Base-by-base conservation (phyloP, 2,113 vertebrate genomes). In the Deroptyus accipitrinus region DNA sequence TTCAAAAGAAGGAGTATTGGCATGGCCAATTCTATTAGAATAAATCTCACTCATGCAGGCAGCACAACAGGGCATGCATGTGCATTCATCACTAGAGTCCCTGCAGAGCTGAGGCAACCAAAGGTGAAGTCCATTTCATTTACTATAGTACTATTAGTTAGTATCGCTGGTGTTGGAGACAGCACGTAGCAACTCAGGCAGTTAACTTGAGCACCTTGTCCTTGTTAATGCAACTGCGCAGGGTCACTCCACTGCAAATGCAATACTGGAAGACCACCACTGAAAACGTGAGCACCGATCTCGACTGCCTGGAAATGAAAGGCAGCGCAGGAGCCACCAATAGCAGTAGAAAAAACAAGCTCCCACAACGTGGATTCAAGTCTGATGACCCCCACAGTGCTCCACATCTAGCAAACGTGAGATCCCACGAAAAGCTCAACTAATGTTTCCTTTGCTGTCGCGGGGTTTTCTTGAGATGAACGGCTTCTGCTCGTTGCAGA, bases 281-380 rank as follows among this genome's bases (percentile, higher is more conserved):
- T n/a, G 62, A 7, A n/a, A 68, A 33, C 0, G 3, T 4, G 3
- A 52, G 48, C 48, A 30, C 11, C 9, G 10, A 52, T 8, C 4
- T 20, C 3, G 0, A 3, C 37, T 23, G 33, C 9, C 28, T 13
- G n/a, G 44, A 42, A 77, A 42, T 30, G 17, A 51, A n/a, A 22
- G 11, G 82, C 39, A 41, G n/a, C 1, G 4, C 3, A 52, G 28
- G 9, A 78, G 51, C n/a, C 23, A 41, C 30, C 42, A n/a, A 28
- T 3, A 23, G 44, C 17, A 28, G 27, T 8, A 74, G 57, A 57
- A 5, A 64, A 33, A 57, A 55, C 22, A 52, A 73, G 15, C 16
- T 35, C 33, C 49, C 19, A 31, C 1, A 17, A 9, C 1, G 8
- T 0, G 25, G 7, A 19, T 49, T 17, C 63, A 15, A 68, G 4